phyloP scores from a whole-genome alignment of 2,797 vertebrate genomes.

The Myoxocephalus aenaeus region DNA sequence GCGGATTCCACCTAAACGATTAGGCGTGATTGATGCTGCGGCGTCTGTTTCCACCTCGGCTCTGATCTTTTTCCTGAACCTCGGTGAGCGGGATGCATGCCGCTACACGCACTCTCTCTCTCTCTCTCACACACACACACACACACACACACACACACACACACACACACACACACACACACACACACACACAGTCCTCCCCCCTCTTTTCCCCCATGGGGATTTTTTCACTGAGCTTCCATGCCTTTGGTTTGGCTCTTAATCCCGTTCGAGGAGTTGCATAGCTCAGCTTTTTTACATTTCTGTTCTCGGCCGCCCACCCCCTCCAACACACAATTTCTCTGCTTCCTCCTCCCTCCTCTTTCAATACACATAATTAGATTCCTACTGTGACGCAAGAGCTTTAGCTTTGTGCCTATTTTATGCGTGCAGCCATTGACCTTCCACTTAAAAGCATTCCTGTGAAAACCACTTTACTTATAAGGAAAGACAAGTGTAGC shows the following conservation, averaged over 20 bases:
- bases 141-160: not conserved
- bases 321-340: conserved; percentile 17
- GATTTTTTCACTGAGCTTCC: conserved; percentile 55
- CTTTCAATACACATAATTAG: conserved; percentile 37
- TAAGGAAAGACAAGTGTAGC: not conserved
- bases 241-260: conserved; percentile 53
- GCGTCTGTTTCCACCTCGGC: conserved; percentile 51
- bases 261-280: conserved; percentile 64
- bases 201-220: conserved; percentile 40
- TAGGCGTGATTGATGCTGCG: conserved; percentile 68
- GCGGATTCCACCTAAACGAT: conserved; percentile 58
- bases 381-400: conserved; percentile 40
- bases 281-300: conserved; percentile 71
- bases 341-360: conserved; percentile 6
- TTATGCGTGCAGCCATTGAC: conserved; percentile 16
- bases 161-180: conserved; percentile 30
- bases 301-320: conserved; percentile 42
- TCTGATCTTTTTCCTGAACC: conserved; percentile 54
- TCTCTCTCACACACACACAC: conserved; percentile 12
- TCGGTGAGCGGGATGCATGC: conserved; percentile 51
- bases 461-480: conserved; percentile 16
- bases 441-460: conserved; percentile 32
- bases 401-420: conserved; percentile 25
- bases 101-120: conserved; percentile 68
- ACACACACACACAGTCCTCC: conserved; percentile 17